Conservation (phyloP, 1,140 invertebrate species). For the Scaptodrosophila lebanonensis region DNA sequence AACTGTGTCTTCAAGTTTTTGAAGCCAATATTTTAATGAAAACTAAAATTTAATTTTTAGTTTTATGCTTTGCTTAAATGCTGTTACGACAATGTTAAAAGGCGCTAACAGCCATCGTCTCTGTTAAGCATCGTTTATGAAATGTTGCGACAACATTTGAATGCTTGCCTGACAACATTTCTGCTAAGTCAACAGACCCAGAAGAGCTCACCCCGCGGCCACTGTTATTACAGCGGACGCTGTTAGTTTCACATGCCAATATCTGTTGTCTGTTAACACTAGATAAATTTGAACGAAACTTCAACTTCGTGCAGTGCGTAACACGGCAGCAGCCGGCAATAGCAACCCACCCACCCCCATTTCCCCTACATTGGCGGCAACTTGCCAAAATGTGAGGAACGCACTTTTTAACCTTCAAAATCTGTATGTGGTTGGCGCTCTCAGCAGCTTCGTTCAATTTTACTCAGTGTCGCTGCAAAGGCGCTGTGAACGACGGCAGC, state of each 20-base stretch:
- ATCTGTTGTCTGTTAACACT: not conserved
- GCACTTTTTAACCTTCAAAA: conserved; percentile 70
- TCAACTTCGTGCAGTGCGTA: conserved; percentile 26
- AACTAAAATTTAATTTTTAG: no score
- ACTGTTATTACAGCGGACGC: conserved; percentile 19
- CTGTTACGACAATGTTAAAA: no score
- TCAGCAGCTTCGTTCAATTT: conserved; percentile 39
- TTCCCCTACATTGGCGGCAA: conserved; percentile 36
- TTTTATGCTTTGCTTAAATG: no score
- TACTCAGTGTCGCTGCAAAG: not conserved
- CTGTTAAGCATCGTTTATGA: not conserved
- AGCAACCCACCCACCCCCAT: conserved; percentile 14
- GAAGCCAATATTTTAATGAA: no score
- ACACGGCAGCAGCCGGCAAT: conserved; percentile 22
- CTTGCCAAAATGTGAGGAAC: conserved; percentile 33
- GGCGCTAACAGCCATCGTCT: no score
- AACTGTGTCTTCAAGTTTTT: no score
- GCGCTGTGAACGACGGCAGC: conserved; percentile 13
- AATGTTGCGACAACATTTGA: not conserved
- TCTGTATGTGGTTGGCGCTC: not conserved
- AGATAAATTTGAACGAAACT: conserved; percentile 66
- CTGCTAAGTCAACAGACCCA: no score
- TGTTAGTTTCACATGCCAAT: conserved; percentile 2
- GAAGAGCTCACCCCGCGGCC: no score
- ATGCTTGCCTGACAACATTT: no score